Evolutionary conservation across 1,140 invertebrate genomes (phyloP).

Genomic region (Scaptomyza hsui): DNA sequence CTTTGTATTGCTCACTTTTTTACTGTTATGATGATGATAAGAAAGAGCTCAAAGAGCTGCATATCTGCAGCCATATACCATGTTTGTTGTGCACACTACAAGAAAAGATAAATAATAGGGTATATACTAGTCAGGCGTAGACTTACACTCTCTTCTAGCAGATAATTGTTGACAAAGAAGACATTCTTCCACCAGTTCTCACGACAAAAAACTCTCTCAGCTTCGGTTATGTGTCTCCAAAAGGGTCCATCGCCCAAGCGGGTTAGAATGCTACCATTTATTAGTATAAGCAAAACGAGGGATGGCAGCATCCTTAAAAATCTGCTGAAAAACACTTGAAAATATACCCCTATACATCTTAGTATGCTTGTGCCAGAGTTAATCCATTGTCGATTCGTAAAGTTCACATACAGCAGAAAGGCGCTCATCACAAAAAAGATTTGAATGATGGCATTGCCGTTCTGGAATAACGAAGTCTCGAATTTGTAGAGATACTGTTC

Average conservation of each 20-base stretch:
- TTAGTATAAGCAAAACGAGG: slow-evolving; percentile 84
- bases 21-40: slow-evolving; percentile 85
- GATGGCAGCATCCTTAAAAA: slow-evolving; percentile 85
- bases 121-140: not conserved
- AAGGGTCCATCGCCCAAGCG: slow-evolving; percentile 84
- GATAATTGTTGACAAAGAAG: slow-evolving; percentile 87
- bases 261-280: slow-evolving; percentile 84
- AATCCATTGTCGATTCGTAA: slow-evolving; percentile 70
- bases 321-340: slow-evolving; percentile 81
- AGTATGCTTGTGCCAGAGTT: slow-evolving; percentile 7
- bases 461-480: slow-evolving; percentile 82
- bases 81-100: slow-evolving; percentile 88
- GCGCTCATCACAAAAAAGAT: slow-evolving; percentile 86
- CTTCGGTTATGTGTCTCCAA: slow-evolving; percentile 84
- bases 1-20: slow-evolving; percentile 60
- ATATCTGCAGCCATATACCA: slow-evolving; percentile 91
- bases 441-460: slow-evolving; percentile 85
- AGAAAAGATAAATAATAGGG: slow-evolving; percentile 20
- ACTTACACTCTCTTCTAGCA: slow-evolving; percentile 76
- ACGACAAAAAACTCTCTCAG: slow-evolving; percentile 85
- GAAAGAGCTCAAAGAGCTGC: slow-evolving; percentile 87
- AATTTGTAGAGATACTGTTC: slow-evolving; percentile 62
- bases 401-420: slow-evolving; percentile 85
- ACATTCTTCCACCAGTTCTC: slow-evolving; percentile 89
- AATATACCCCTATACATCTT: slow-evolving; percentile 55